Percentiles rank a stretch among this genome's conserved stretches.
Conservation (phyloP, 2,113 vertebrate genomes). For the Hypocryptadius cinnamomeus region DNA sequence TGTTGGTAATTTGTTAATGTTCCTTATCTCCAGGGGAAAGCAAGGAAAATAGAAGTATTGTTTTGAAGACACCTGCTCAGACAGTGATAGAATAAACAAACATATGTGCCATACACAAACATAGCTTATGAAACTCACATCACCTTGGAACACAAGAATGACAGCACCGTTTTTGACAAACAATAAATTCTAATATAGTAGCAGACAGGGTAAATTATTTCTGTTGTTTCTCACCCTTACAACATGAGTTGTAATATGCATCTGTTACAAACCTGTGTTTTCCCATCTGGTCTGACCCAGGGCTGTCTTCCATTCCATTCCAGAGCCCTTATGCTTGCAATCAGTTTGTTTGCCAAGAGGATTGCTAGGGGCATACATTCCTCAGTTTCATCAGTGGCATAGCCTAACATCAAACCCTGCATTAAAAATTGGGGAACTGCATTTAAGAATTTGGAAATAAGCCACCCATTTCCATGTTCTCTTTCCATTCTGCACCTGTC, state of each 20-base stretch:
- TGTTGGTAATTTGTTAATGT: not conserved
- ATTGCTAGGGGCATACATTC: slow-evolving; percentile 80
- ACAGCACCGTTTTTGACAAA: not conserved
- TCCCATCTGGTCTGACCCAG: slow-evolving; percentile 79
- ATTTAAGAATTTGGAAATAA: too few species aligned
- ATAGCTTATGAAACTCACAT: not conserved
- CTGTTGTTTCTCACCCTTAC: not conserved
- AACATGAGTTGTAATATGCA: not conserved
- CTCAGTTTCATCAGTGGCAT: slow-evolving; percentile 78
- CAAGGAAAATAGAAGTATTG: not conserved
- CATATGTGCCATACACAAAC: not conserved
- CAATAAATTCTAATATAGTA: not conserved
- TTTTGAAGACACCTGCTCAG: not conserved
- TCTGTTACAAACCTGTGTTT: slow-evolving; percentile 74
- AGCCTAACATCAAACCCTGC: slow-evolving; percentile 83
- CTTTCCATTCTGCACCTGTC: not conserved
- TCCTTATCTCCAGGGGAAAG: not conserved
- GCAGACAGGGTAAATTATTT: not conserved
- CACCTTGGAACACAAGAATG: not conserved
- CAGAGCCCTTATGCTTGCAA: slow-evolving; percentile 74
- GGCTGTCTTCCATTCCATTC: slow-evolving; percentile 70
- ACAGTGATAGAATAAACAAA: not conserved
- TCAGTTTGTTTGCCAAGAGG: slow-evolving; percentile 76
- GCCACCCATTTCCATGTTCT: not conserved
- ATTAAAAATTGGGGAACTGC: not conserved